phyloP scores from a whole-genome alignment of 2,113 vertebrate species.

The Tupaia tana region DNA sequence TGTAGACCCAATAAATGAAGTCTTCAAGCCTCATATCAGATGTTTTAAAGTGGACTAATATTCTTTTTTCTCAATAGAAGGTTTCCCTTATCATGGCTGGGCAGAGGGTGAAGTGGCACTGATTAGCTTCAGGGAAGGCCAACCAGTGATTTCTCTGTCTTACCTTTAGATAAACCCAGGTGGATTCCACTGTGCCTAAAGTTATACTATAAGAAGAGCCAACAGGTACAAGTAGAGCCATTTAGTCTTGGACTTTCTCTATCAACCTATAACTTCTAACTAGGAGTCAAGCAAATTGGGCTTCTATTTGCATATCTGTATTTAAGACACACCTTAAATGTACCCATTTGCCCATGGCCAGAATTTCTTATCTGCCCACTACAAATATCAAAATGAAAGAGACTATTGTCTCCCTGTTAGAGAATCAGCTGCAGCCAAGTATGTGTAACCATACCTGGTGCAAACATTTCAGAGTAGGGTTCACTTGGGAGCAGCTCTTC shows the following conservation, averaged over 20 bases:
- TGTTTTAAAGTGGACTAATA: slow-evolving; percentile 6
- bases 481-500: background rate
- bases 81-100: background rate
- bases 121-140: background rate
- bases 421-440: background rate
- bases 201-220: background rate
- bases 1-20: background rate
- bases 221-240: background rate
- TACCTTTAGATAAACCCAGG: background rate
- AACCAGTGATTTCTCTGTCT: background rate
- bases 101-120: background rate
- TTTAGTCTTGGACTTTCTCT: slow-evolving; percentile 12
- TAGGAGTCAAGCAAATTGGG: slow-evolving; percentile 39
- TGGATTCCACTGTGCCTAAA: background rate
- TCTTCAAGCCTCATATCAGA: background rate
- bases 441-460: background rate
- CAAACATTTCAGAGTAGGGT: background rate
- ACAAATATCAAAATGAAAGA: slow-evolving; percentile 18
- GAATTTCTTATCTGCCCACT: slow-evolving; percentile 34
- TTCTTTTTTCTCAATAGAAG: background rate
- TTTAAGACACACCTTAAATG: slow-evolving; percentile 17
- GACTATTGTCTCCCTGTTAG: background rate
- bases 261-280: background rate
- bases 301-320: slow-evolving; percentile 43
- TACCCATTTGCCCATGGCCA: background rate